These are phyloP conservation scores for Pinna nobilis DNA, from an alignment of 1,140 invertebrate species.

Conservation along the genomic window DNA sequence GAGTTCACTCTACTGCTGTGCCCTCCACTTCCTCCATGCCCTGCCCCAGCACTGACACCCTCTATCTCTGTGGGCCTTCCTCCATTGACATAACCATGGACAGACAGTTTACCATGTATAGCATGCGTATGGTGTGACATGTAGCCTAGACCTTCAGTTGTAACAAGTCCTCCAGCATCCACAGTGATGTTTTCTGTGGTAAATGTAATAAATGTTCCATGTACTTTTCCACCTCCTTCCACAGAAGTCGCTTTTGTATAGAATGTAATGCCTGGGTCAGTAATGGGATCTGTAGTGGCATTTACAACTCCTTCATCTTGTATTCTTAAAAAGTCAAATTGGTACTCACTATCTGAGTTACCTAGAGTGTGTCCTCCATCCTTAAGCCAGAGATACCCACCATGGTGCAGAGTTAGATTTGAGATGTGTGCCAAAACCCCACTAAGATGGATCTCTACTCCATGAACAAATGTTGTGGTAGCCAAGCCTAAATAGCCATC, in stretches of 20 bases:
- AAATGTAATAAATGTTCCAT: conserved; percentile 58
- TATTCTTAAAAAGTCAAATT: conserved; percentile 52
- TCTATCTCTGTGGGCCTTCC: conserved; percentile 41
- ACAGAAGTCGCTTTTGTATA: conserved; percentile 46
- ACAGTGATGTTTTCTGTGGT: conserved; percentile 60
- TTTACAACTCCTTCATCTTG: conserved; percentile 61
- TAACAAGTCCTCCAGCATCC: conserved; percentile 57
- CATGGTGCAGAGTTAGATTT: conserved; percentile 63
- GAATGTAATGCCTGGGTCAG: conserved; percentile 58
- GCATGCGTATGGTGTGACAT: conserved; percentile 46
- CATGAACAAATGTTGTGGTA: conserved; percentile 61
- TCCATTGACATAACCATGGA: conserved; percentile 60
- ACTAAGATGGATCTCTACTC: conserved; percentile 61
- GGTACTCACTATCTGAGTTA: conserved; percentile 50
- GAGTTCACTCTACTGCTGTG: conserved; percentile 41
- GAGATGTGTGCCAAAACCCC: conserved; percentile 58
- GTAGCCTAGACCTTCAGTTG: conserved; percentile 61
- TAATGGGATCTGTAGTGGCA: conserved; percentile 60
- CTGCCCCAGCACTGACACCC: conserved; percentile 52
- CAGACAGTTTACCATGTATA: conserved; percentile 48
- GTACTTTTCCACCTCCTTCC: conserved; percentile 61
- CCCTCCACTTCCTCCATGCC: conserved; percentile 59
- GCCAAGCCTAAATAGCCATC: conserved; percentile 61
- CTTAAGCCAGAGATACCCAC: conserved; percentile 64
- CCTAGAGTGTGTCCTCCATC: conserved; percentile 56